Percentiles rank a stretch among this genome's conserved stretches.
Conservation (phyloP, 2,113 vertebrate species). For the Bubo blakistoni region DNA sequence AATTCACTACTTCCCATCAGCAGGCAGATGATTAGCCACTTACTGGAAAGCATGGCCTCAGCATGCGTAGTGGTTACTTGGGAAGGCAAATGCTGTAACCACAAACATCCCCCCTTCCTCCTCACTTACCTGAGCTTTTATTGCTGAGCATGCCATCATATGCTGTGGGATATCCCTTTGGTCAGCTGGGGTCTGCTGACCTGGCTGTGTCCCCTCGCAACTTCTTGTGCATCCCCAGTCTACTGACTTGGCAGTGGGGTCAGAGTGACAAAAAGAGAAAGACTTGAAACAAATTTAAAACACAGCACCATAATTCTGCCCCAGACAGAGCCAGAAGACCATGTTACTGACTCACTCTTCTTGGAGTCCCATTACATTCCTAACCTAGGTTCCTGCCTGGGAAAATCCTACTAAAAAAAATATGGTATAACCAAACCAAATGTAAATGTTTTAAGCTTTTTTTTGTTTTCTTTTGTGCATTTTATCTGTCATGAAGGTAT, state of each 20-base stretch:
- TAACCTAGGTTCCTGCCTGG: background rate
- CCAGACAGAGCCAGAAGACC: background rate
- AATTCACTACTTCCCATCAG: background rate
- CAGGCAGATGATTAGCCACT: background rate
- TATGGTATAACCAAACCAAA: background rate
- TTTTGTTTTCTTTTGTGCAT: background rate
- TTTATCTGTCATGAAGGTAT: background rate
- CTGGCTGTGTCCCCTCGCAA: background rate
- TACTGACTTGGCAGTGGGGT: background rate
- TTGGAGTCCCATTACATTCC: background rate
- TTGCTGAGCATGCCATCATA: background rate
- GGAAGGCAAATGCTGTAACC: background rate
- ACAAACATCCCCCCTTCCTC: fast-evolving
- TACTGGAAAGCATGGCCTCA: background rate
- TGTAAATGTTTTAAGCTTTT: background rate
- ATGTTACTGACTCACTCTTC: background rate
- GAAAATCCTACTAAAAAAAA: background rate
- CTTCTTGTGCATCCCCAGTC: background rate
- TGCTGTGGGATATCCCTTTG: background rate
- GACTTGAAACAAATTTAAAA: background rate
- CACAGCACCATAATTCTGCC: background rate
- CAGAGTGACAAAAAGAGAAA: background rate
- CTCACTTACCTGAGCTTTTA: background rate
- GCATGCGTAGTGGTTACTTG: fast-evolving
- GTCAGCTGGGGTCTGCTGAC: background rate